Evolutionary conservation across 2,113 vertebrate species (phyloP).

Genomic region (Leptosomus discolor): DNA sequence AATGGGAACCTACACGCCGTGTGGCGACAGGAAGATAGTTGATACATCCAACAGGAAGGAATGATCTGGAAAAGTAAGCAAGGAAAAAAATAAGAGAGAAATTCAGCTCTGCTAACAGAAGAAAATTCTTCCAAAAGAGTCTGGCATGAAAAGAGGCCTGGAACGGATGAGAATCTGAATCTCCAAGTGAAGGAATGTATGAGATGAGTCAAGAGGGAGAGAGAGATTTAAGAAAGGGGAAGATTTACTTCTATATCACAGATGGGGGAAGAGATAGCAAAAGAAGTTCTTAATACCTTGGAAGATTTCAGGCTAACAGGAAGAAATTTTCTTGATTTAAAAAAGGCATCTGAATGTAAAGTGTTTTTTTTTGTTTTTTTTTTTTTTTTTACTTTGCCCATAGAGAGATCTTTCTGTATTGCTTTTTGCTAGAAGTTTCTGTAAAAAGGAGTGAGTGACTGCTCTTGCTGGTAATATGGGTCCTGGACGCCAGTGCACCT

Average conservation of each 20-base stretch:
- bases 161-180: constrained; percentile 23
- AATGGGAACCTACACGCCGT: neutral
- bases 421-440: neutral
- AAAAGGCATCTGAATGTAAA: neutral
- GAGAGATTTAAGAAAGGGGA: constrained; percentile 2
- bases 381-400: neutral
- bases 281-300: neutral
- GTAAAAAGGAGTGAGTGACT: neutral
- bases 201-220: constrained; percentile 29
- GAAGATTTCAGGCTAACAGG: neutral
- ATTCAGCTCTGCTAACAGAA: neutral
- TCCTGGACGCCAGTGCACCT: neutral
- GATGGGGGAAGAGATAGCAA: constrained; percentile 5
- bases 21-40: neutral
- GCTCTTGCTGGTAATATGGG: neutral
- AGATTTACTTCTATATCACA: constrained; percentile 9
- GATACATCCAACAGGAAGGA: neutral
- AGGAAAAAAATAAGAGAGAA: neutral
- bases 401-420: neutral
- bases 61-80: neutral
- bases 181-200: neutral
- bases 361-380: neutral
- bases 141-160: constrained; percentile 14
- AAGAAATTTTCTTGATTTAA: neutral
- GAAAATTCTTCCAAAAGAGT: neutral